Evolutionary conservation across 2,113 vertebrate genomes (phyloP).

Genomic region (Zosterops japonicus): DNA sequence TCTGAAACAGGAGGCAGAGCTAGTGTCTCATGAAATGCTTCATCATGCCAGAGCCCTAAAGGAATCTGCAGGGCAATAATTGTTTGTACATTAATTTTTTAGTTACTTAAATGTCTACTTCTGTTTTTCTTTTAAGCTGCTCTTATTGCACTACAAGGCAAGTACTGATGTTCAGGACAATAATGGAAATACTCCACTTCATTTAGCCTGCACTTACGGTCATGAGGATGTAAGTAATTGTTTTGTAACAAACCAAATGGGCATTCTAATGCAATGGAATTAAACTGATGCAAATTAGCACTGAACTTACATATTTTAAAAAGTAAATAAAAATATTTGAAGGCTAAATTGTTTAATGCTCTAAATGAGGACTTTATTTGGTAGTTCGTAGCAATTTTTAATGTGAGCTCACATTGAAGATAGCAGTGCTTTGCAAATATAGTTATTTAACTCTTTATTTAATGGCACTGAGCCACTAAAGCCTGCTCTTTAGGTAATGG

Average conservation of each 20-base stretch:
- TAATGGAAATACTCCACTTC: conserved; percentile 90
- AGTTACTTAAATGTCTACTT: not conserved
- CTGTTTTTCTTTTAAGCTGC: conserved; percentile 76
- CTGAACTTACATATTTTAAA: not conserved
- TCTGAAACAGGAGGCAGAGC: not conserved
- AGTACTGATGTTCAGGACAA: conserved; percentile 88
- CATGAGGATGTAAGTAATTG: conserved; percentile 88
- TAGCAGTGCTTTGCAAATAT: not conserved
- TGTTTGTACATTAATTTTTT: not conserved
- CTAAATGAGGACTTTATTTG: not conserved
- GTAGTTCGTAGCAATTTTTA: not conserved
- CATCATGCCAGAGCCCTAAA: not conserved
- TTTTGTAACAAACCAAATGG: conserved; percentile 29
- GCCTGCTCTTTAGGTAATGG: not conserved
- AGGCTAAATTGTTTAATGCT: not conserved
- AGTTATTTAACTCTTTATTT: not conserved
- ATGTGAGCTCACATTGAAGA: not conserved
- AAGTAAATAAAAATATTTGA: not conserved
- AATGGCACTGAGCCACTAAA: not conserved
- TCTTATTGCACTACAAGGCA: conserved; percentile 93
- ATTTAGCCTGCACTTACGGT: conserved; percentile 92
- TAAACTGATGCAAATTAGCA: not conserved
- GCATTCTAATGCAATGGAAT: not conserved
- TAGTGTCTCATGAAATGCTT: not conserved
- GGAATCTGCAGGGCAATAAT: not conserved